phyloP scores from a whole-genome alignment of 2,888 invertebrate species.

The Folsomia manolachei region DNA sequence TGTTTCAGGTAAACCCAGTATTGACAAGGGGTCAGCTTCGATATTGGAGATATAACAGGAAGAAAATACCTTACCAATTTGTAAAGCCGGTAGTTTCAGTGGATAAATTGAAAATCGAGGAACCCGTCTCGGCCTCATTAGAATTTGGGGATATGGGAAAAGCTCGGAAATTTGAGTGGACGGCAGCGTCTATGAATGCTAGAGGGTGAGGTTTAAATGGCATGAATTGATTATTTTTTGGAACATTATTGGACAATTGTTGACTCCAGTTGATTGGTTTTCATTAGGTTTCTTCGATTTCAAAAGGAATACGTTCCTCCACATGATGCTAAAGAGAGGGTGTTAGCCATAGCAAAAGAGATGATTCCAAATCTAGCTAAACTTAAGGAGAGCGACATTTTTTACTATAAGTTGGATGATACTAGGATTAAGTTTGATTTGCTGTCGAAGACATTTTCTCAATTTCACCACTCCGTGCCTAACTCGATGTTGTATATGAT shows the following conservation, averaged over 20 bases:
- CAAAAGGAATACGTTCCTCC: constrained; percentile 73
- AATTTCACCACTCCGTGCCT: constrained; percentile 74
- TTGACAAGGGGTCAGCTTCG: not conserved
- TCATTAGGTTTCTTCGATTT: constrained; percentile 70
- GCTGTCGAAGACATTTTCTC: constrained; percentile 66
- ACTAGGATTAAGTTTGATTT: constrained; percentile 65
- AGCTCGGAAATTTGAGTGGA: constrained; percentile 37
- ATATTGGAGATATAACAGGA: not conserved
- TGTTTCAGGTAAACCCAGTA: not conserved
- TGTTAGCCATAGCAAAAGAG: constrained; percentile 63
- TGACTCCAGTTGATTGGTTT: too few relatives aligned
- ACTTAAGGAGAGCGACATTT: constrained; percentile 32
- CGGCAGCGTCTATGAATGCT: constrained; percentile 38
- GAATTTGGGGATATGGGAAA: constrained; percentile 31
- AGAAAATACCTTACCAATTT: not conserved
- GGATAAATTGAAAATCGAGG: constrained; percentile 5
- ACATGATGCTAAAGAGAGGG: constrained; percentile 61
- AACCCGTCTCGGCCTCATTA: constrained; percentile 31
- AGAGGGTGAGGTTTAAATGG: constrained; percentile 39
- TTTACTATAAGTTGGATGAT: constrained; percentile 51
- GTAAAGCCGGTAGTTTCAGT: not conserved
- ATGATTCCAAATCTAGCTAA: constrained; percentile 49
- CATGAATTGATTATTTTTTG: not conserved
- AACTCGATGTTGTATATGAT: constrained; percentile 77
- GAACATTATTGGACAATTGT: too few relatives aligned